Conservation (phyloP, 2,888 invertebrate species). For the Ischnura elegans region DNA sequence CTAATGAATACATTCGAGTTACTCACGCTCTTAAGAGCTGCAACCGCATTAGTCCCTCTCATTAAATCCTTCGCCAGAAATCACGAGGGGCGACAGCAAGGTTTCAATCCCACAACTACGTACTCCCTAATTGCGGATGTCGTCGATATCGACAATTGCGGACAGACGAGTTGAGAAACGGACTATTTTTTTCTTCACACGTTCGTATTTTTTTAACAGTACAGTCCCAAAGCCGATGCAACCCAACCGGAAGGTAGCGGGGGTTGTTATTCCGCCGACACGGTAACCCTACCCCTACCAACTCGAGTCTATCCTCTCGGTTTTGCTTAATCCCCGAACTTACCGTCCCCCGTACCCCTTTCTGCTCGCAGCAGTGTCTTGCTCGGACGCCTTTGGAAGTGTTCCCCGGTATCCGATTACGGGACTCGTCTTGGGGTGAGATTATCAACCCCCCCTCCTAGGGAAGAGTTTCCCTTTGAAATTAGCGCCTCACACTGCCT, state of each 20-base stretch:
- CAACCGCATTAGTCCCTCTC: not conserved
- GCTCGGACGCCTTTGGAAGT: not conserved
- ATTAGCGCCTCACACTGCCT: not conserved
- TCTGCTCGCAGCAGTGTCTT: not conserved
- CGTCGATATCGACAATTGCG: not conserved
- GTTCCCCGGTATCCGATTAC: slow-evolving; percentile 9
- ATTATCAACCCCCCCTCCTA: not conserved
- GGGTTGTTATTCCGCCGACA: not conserved
- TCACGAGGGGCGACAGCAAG: not conserved
- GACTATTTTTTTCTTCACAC: not conserved
- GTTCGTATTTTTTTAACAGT: too few species aligned
- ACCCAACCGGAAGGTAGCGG: not conserved
- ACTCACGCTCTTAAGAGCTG: not conserved
- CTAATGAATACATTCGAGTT: not conserved
- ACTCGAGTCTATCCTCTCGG: not conserved
- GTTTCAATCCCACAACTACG: not conserved
- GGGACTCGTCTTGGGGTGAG: not conserved
- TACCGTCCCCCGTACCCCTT: not conserved
- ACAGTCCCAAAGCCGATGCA: not conserved
- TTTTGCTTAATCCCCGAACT: not conserved
- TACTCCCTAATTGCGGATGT: not conserved
- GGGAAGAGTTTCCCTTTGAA: not conserved
- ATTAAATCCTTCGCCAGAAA: not conserved
- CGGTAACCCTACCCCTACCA: not conserved
- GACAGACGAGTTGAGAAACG: not conserved